These are phyloP conservation scores for Lerema accius DNA, from an alignment of 1,140 invertebrate genomes.

Conservation along the genomic window DNA sequence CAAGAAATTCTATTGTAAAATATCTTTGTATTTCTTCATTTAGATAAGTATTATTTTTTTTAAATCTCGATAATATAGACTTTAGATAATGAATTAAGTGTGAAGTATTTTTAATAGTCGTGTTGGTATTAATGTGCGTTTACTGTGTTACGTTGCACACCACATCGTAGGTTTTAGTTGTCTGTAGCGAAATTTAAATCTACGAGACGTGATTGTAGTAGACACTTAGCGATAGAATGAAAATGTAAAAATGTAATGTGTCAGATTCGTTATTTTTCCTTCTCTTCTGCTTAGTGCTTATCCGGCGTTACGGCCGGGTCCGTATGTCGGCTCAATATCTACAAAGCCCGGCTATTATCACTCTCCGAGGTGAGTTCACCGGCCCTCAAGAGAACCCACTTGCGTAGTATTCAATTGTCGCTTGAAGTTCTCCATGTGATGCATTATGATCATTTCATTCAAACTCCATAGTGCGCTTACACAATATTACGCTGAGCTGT, in stretches of 20 bases:
- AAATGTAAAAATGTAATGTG: constrained; percentile 6
- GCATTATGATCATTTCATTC: constrained; percentile 6
- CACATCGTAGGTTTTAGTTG: neutral
- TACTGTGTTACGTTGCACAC: neutral
- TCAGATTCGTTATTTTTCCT: constrained; percentile 21
- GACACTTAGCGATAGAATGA: neutral
- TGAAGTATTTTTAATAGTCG: neutral
- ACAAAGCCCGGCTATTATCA: constrained; percentile 28
- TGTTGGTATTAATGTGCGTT: neutral
- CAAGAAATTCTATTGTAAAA: too few species aligned
- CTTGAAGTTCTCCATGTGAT: constrained; percentile 3
- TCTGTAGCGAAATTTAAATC: neutral
- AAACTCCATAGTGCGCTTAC: neutral
- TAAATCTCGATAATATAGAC: too few species aligned
- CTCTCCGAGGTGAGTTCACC: constrained; percentile 24
- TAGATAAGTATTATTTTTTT: too few species aligned
- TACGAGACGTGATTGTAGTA: neutral
- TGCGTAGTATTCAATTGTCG: neutral
- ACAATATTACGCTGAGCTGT: neutral
- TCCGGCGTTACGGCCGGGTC: constrained; percentile 28
- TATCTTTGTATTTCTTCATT: too few species aligned
- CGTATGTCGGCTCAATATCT: constrained; percentile 28
- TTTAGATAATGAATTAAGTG: neutral
- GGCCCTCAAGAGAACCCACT: constrained; percentile 9
- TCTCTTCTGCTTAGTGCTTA: constrained; percentile 30